Evolutionary conservation across 1,140 invertebrate genomes (phyloP).

Genomic region (Leptonema lineaticorne): DNA sequence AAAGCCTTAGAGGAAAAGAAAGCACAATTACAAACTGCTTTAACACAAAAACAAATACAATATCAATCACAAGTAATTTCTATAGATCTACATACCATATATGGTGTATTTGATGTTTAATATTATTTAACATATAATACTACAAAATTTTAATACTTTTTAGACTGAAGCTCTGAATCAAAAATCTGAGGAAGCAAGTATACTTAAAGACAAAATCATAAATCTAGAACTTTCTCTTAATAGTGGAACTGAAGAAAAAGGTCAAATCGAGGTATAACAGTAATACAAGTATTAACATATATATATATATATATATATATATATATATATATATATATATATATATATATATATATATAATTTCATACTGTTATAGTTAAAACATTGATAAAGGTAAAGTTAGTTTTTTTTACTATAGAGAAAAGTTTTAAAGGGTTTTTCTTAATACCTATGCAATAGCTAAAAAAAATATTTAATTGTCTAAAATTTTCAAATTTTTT

Average conservation of each 20-base stretch:
- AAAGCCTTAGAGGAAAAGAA: slow-evolving; percentile 75
- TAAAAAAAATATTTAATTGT: too few relatives aligned
- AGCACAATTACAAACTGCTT: slow-evolving; percentile 65
- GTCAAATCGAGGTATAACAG: slow-evolving; percentile 70
- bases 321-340: too few relatives aligned
- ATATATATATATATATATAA: too few relatives aligned
- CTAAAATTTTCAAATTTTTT: too few relatives aligned
- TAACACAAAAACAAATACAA: slow-evolving; percentile 71
- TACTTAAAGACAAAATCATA: slow-evolving; percentile 76
- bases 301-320: too few relatives aligned
- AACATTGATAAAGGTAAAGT: too few relatives aligned
- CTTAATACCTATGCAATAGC: too few relatives aligned
- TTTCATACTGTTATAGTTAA: too few relatives aligned
- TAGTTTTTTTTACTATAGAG: too few relatives aligned
- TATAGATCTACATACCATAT: background rate
- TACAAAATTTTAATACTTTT: slow-evolving; percentile 41
- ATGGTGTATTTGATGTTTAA: background rate
- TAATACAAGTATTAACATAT: too few relatives aligned
- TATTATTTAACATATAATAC: background rate
- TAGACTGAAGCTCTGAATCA: slow-evolving; percentile 74
- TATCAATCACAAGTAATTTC: slow-evolving; percentile 62
- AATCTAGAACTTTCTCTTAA: slow-evolving; percentile 71
- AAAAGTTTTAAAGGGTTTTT: too few relatives aligned
- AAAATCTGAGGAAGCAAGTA: slow-evolving; percentile 75
- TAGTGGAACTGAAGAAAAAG: slow-evolving; percentile 73